Evolutionary conservation across 2,888 invertebrate species (phyloP), one percentile per base, ranked within the genome.

Genomic region (Rhingia campestris): DNA sequence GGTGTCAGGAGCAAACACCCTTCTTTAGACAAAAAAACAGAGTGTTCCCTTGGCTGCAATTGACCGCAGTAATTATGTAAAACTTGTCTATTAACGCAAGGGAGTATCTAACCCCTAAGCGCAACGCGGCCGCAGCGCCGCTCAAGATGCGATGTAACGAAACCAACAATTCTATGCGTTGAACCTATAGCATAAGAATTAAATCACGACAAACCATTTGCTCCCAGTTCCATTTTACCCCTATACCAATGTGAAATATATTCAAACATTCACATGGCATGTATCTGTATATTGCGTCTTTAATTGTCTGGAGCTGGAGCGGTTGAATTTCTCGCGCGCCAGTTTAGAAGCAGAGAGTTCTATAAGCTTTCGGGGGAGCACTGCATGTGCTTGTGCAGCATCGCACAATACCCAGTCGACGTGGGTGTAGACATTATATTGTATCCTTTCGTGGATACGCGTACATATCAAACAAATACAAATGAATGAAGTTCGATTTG

Each of bases 401-500:
- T 66, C 74, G 51, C 33, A 73, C 67, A 67, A 82, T 56, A 61
- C 45, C 37, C 33, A 70, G 63, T 47, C 58, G 43, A 41, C 69
- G 80, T 70, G 69, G 74, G 74, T 74, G 80, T 67, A 80, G 64
- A 80, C 82, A 69, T 80, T 75, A 22, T 22, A 80, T 80, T 84
- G 80, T 80, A 75, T 84, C 70, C 80, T 75, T 70, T 70, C 74
- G 74, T 80, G 43, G 47, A 66, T 75, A 84, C 69, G 63, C 70
- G 39, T 73, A 74, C 69, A 64, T 75, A 84, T 61, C 74, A 49
- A 70, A 80, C 84, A 75, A 70, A 84, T 84, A 84, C 84, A 80
- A 79, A 74, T 80, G 66, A 84, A 80, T 84, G 39, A 70, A 84
- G 84, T 84, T 82, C 84, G 84, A 84, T 84, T 80, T 80, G 70